Percentiles rank a stretch among this genome's conserved stretches.
phyloP scores from a whole-genome alignment of 2,113 vertebrate genomes.

The Callaeas wilsoni region DNA sequence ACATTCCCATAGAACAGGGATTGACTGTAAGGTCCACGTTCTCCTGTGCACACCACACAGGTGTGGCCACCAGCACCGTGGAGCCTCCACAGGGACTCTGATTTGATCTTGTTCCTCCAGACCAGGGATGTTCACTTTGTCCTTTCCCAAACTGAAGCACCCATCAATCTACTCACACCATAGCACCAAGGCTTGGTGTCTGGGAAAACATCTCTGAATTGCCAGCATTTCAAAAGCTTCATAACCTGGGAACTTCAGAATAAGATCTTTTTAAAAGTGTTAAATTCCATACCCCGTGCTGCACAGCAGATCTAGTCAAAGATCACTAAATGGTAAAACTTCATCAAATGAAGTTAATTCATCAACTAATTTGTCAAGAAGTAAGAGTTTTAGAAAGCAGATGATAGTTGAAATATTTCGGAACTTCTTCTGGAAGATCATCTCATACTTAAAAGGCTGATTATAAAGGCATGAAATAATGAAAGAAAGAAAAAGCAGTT shows the following conservation, averaged over 20 bases:
- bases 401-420: not conserved
- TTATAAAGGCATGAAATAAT: not conserved
- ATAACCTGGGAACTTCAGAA: not conserved
- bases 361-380: not conserved
- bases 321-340: not conserved
- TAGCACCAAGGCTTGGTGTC: accelerated
- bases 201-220: not conserved
- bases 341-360: not conserved
- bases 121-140: not conserved
- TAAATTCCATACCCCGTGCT: not conserved
- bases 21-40: not conserved
- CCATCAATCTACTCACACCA: not conserved
- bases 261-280: not conserved
- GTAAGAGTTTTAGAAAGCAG: not conserved
- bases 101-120: not conserved
- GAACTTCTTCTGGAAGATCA: not conserved
- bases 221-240: not conserved
- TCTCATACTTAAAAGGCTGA: not conserved
- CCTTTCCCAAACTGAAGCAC: not conserved
- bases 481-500: not conserved
- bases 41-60: not conserved
- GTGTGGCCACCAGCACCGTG: not conserved
- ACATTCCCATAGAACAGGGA: not conserved
- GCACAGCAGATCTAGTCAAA: not conserved
- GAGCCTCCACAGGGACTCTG: not conserved